Evolutionary conservation across 37 sponge, comb jelly and placozoan species (phyloP).

Genomic region (Ianthella basta): DNA sequence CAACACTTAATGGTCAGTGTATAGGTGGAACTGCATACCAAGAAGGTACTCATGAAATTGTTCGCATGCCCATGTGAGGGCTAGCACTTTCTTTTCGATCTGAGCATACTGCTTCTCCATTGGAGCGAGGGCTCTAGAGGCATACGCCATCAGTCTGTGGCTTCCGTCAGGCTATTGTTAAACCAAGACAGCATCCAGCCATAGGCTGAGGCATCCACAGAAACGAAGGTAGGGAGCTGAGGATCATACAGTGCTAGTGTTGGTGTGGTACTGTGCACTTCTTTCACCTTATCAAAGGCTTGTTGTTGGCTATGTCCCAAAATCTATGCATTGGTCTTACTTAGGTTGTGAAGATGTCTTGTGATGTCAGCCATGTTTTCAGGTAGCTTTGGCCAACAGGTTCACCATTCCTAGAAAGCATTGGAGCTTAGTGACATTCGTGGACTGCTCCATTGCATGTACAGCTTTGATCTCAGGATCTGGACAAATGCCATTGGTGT

Average conservation of each 20-base stretch:
- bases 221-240: conserved; percentile 5
- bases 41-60: conserved; percentile 30
- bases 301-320: no score
- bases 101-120: conserved; percentile 18
- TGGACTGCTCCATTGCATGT: no score
- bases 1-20: conserved; percentile 64
- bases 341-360: no score
- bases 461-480: no score
- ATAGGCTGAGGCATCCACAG: not conserved
- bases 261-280: no score
- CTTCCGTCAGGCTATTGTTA: no score
- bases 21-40: conserved; percentile 40
- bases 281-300: no score
- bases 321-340: no score
- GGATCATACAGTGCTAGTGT: conserved; percentile 51
- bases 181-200: not conserved
- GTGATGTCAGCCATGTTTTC: no score
- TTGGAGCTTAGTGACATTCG: conserved; percentile 29
- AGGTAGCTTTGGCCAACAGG: no score
- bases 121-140: conserved; percentile 16
- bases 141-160: conserved; percentile 15
- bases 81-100: conserved; percentile 33
- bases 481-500: no score
- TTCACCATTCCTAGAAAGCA: conserved; percentile 47
- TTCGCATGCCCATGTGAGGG: conserved; percentile 66